Base-by-base conservation (phyloP, 2,888 invertebrate genomes). In the Scaptomyza tumidula region DNA sequence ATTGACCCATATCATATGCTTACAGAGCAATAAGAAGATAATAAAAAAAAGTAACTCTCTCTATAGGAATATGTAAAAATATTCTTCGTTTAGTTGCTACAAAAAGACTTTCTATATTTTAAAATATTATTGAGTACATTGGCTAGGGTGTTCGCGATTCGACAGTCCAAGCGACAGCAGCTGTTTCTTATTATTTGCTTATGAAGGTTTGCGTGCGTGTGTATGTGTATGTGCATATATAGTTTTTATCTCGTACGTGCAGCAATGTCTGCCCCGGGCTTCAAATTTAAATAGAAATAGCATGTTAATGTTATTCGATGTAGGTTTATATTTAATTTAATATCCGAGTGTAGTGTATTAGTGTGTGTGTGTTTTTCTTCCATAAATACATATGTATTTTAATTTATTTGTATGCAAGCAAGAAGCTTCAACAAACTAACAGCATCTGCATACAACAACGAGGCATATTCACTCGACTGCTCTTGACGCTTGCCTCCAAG, bases 211-310 rank as follows among this genome's bases (percentile, higher is more conserved):
- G 19, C 35, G 41, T 53, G 27, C 49, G 43, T 5, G 29, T 45
- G 44, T 14, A 52, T 70, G 57, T 68, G 49, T 66, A 45, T 63
- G 57, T 58, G 39, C 41, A 6, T 14, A n/a, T 68, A 68, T 82
- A 71, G 82, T 78, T 78, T 85, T 85, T 85, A 85, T 85, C 85
- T 85, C 56, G 70, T 70, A 78, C 85, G 85, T 85, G 85, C 85
- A 86, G 87, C 85, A 57, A 85, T 85, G 82, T 52, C 56, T 61
- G 63, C 58, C 53, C 60, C 60, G 48, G 50, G 67, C 63, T 80
- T 69, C 67, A 85, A 85, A 85, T 85, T 86, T 85, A 86, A 85
- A 86, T 85, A 86, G 80, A 82, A 82, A 85, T 75, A 80, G 80
- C 72, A 80, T 81, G 73, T 77, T 86, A 78, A 77, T 75, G 78